phyloP scores from a whole-genome alignment of 2,888 invertebrate species.

The Pyralis farinalis region DNA sequence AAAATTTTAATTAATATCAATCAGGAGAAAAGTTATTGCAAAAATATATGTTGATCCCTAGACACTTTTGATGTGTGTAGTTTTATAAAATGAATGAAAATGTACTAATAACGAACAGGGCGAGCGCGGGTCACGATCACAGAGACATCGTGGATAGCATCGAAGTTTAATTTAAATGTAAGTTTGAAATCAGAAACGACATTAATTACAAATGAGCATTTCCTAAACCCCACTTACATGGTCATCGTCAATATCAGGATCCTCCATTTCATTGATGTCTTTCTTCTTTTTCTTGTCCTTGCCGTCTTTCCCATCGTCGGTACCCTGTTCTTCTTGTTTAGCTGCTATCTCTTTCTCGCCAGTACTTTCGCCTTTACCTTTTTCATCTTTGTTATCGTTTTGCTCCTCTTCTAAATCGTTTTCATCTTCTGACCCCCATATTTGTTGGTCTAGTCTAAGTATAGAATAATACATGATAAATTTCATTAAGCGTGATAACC shows the following conservation, averaged over 20 bases:
- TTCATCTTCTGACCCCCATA: constrained; percentile 93
- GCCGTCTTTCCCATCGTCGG: constrained; percentile 76
- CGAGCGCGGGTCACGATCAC: too few relatives aligned
- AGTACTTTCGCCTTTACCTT: constrained; percentile 81
- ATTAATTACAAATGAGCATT: too few relatives aligned
- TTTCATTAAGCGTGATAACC: too few relatives aligned
- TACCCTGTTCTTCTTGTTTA: constrained; percentile 82
- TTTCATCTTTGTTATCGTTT: constrained; percentile 74
- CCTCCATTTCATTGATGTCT: constrained; percentile 92
- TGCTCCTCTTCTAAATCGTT: constrained; percentile 82
- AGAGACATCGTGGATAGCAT: too few relatives aligned
- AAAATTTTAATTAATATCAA: too few relatives aligned
- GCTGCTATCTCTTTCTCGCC: constrained; percentile 88
- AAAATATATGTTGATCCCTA: too few relatives aligned
- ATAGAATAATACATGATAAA: background rate
- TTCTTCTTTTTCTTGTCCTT: constrained; percentile 81
- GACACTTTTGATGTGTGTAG: too few relatives aligned
- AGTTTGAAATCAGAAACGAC: too few relatives aligned
- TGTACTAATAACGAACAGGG: too few relatives aligned
- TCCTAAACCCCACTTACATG: constrained; percentile 78
- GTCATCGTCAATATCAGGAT: constrained; percentile 89
- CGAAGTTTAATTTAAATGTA: too few relatives aligned
- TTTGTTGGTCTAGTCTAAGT: constrained; percentile 85
- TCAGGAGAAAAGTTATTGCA: too few relatives aligned
- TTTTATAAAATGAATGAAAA: too few relatives aligned